Evolutionary conservation across 2,797 vertebrate species (phyloP).

Genomic region (Sebastes umbrosus): DNA sequence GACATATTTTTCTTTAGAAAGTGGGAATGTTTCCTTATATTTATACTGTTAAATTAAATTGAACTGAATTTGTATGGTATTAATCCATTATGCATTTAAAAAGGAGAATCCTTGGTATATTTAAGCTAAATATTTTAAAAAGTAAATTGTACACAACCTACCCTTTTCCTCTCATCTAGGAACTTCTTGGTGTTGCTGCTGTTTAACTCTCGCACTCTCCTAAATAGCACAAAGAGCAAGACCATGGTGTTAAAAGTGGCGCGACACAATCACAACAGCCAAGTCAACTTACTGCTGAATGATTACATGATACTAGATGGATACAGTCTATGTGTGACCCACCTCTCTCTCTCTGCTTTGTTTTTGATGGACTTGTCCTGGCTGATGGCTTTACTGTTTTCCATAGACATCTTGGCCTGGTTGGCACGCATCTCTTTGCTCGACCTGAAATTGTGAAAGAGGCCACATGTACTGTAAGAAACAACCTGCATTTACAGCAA

Average conservation of each 20-base stretch:
- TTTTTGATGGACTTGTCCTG: slow-evolving; percentile 99
- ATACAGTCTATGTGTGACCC: slow-evolving; percentile 18
- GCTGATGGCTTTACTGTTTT: slow-evolving; percentile 99
- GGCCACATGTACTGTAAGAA: neutral
- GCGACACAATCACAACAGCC: neutral
- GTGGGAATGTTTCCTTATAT: neutral
- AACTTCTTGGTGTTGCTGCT: slow-evolving; percentile 99
- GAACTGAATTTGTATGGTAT: neutral
- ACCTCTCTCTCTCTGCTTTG: slow-evolving; percentile 98
- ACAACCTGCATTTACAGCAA: neutral
- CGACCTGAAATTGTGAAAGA: slow-evolving; percentile 81
- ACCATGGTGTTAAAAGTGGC: neutral
- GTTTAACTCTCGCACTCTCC: slow-evolving; percentile 97
- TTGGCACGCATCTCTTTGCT: slow-evolving; percentile 99
- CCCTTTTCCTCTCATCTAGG: slow-evolving; percentile 97
- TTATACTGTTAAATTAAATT: neutral
- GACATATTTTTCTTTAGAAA: neutral
- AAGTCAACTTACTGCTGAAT: neutral
- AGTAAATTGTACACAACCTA: slow-evolving; percentile 63
- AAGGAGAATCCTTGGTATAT: neutral
- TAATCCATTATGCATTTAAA: neutral
- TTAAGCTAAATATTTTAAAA: neutral
- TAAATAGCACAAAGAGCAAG: slow-evolving; percentile 42
- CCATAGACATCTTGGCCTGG: slow-evolving; percentile 99
- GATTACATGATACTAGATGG: neutral